Evolutionary conservation across 2,113 vertebrate species (phyloP).

Genomic region (Halcyon senegalensis): DNA sequence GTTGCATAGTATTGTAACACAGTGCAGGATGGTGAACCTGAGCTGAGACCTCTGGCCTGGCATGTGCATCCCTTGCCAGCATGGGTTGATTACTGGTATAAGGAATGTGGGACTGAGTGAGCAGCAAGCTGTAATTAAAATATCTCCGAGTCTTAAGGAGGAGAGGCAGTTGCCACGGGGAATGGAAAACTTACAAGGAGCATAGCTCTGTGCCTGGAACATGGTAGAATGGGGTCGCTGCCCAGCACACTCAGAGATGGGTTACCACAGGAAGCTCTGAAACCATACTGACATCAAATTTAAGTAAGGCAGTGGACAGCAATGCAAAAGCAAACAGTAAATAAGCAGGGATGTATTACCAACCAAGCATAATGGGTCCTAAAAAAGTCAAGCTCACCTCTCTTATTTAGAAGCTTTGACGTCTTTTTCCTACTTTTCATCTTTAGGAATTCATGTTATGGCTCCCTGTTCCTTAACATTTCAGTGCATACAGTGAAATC

Average conservation of each 20-base stretch:
- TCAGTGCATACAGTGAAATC: neutral
- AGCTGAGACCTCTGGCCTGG: neutral
- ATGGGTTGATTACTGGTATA: neutral
- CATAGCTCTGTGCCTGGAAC: neutral
- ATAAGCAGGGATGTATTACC: neutral
- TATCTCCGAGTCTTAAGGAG: neutral
- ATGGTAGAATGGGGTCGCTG: neutral
- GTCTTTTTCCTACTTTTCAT: neutral
- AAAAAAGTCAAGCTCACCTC: neutral
- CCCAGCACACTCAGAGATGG: rapidly evolving
- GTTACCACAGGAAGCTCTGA: neutral
- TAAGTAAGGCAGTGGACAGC: neutral
- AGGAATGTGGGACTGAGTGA: neutral
- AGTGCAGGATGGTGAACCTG: neutral
- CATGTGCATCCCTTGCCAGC: rapidly evolving
- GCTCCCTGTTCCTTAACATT: neutral
- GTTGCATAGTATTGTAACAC: neutral
- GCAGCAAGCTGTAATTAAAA: neutral
- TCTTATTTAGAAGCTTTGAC: neutral
- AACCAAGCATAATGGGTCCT: neutral
- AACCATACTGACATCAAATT: neutral
- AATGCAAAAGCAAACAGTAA: neutral
- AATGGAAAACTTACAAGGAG: neutral
- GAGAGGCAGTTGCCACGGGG: neutral
- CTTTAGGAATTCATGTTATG: neutral